A percentile compares a stretch with the other conserved stretches of the same genome.
phyloP scores from a whole-genome alignment of 2,797 vertebrate genomes.

The Phalloptychus januarius region DNA sequence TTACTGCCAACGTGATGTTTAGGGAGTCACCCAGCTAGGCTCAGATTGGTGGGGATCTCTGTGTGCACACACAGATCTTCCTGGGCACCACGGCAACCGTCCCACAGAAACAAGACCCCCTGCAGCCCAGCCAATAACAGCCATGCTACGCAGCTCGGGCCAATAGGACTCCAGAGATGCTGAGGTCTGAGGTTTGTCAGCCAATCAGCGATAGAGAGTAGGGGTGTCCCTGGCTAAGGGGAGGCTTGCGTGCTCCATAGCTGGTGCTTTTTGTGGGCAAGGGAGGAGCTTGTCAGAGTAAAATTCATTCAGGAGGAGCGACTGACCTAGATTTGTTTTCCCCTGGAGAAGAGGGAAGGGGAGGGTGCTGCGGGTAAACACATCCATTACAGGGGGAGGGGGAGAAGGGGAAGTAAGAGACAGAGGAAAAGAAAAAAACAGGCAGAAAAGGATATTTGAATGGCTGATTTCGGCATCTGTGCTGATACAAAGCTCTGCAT shows the following conservation, averaged over 20 bases:
- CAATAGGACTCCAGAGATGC: slow-evolving; percentile 68
- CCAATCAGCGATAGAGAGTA: slow-evolving; percentile 76
- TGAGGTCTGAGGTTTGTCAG: slow-evolving; percentile 56
- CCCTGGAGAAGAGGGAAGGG: slow-evolving; percentile 71
- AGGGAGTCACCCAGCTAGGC: slow-evolving; percentile 72
- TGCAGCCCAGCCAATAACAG: slow-evolving; percentile 76
- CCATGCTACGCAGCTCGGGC: slow-evolving; percentile 54
- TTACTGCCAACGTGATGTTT: slow-evolving; percentile 55
- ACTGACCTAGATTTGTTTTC: slow-evolving; percentile 85
- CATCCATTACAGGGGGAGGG: slow-evolving; percentile 72
- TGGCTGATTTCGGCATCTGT: slow-evolving; percentile 58
- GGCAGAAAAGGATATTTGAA: slow-evolving; percentile 59
- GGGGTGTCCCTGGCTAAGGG: slow-evolving; percentile 79
- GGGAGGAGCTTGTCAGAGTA: slow-evolving; percentile 76
- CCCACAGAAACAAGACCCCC: slow-evolving; percentile 84
- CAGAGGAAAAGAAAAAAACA: slow-evolving; percentile 50
- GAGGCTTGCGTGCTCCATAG: slow-evolving; percentile 76
- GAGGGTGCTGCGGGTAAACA: slow-evolving; percentile 77
- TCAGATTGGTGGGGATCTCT: slow-evolving; percentile 80
- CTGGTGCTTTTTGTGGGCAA: slow-evolving; percentile 64
- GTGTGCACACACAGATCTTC: slow-evolving; percentile 82
- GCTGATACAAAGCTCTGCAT: slow-evolving; percentile 59
- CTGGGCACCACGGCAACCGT: slow-evolving; percentile 86
- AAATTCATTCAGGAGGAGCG: slow-evolving; percentile 86
- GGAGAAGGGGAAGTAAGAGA: slow-evolving; percentile 46